Evolutionary conservation across 2,888 invertebrate species (phyloP).

Genomic region (Scaptomyza flava): DNA sequence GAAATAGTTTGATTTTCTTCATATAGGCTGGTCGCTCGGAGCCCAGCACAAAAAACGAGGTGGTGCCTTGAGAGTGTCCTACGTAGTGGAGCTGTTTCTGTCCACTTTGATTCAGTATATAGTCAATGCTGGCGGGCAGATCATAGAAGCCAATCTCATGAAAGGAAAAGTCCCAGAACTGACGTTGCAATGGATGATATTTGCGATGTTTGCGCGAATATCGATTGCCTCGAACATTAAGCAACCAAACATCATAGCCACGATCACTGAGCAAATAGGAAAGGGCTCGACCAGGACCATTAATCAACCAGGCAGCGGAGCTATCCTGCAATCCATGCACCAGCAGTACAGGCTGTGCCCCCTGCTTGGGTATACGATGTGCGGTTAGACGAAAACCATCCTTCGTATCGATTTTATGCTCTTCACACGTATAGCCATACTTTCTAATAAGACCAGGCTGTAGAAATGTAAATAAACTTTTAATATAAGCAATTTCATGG

Average conservation of each 20-base stretch:
- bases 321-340: slow-evolving; percentile 90
- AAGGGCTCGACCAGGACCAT: slow-evolving; percentile 87
- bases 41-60: slow-evolving; percentile 83
- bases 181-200: slow-evolving; percentile 84
- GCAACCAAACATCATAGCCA: slow-evolving; percentile 87
- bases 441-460: slow-evolving; percentile 82
- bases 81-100: slow-evolving; percentile 86
- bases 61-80: slow-evolving; percentile 88
- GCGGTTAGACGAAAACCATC: slow-evolving; percentile 91
- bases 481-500: too few relatives aligned
- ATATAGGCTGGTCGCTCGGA: slow-evolving; percentile 85
- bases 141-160: slow-evolving; percentile 90
- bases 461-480: background rate
- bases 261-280: slow-evolving; percentile 86
- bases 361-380: slow-evolving; percentile 87
- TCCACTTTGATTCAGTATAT: slow-evolving; percentile 85
- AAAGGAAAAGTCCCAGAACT: slow-evolving; percentile 88
- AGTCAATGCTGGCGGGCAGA: slow-evolving; percentile 88
- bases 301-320: slow-evolving; percentile 89
- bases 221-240: slow-evolving; percentile 88
- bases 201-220: slow-evolving; percentile 86
- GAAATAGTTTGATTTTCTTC: slow-evolving; percentile 85
- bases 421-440: slow-evolving; percentile 87
- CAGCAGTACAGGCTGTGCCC: slow-evolving; percentile 86
- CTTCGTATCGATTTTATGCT: slow-evolving; percentile 87